Evolutionary conservation across 1,140 invertebrate species (phyloP), one percentile per base, ranked within the genome.

Genomic region (Drosophila prosaltans): DNA sequence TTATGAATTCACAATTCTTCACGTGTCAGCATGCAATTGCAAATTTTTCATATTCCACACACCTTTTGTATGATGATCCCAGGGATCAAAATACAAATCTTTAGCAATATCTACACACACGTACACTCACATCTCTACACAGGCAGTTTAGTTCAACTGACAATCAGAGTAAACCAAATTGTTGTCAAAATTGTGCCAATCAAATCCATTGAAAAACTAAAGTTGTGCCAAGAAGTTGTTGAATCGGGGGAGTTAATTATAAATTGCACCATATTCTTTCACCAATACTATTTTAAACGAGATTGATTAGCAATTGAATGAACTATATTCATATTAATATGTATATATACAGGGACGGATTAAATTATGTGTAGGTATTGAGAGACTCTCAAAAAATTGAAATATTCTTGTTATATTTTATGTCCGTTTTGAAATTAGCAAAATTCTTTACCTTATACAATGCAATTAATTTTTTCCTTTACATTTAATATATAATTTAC

Each of bases 121-220:
- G 72, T 21, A 66, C 78, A 65, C 48, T 69, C 26, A 51, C 59
- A 79, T 4, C 28, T 4, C 2, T 30, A 36, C 6, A 36, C 6
- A 36, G 32, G 32, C 32, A 64, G 64, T 79, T 84, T 81, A 75
- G 78, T 86, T 83, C 80, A 89, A 78, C 67, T 72, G 83, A 86
- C 83, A 86, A 86, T 86, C 83, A 86, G 83, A 77, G 69, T 69
- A 61, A 40, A 63, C 55, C 66, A 65, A 77, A 74, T 80, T 72
- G 80, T 88, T 86, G 83, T 86, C 82, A 86, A 62, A 74, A 80
- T 77, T 88, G 83, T 85, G 81, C 81, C 81, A 85, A 85, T 64
- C 65, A 60, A 43, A 58, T 2, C 21, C 8, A 51, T 51, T 24
- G 8, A 48, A 24, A 66, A 69, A 78, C 71, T 74, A 73, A 58